These are phyloP conservation scores for Moxostoma hubbsi DNA, from an alignment of 2,797 vertebrate species.

Conservation along the genomic window DNA sequence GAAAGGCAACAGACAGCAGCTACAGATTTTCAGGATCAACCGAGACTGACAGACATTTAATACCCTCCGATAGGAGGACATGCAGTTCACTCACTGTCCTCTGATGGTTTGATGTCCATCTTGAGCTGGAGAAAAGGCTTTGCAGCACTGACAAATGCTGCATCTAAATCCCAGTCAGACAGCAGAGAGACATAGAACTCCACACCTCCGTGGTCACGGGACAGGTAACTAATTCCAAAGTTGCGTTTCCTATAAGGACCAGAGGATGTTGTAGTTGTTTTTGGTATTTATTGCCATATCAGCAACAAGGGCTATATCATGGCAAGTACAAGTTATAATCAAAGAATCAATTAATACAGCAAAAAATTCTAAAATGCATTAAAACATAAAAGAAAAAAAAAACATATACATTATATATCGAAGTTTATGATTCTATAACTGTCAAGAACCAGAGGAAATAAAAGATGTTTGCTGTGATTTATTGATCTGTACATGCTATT, in stretches of 20 bases:
- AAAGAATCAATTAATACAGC: too few species aligned
- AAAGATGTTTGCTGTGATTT: not conserved
- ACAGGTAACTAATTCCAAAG: conserved; percentile 88
- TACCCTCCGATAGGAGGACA: not conserved
- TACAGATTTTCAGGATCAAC: not conserved
- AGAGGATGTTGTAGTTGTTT: not conserved
- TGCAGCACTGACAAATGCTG: conserved; percentile 86
- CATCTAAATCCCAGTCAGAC: conserved; percentile 89
- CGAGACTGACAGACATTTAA: not conserved
- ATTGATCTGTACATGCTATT: not conserved
- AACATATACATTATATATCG: too few species aligned
- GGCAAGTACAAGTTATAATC: too few species aligned
- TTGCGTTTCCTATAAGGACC: conserved; percentile 80
- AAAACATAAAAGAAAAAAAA: too few species aligned
- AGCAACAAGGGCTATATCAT: too few species aligned
- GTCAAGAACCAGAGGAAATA: not conserved
- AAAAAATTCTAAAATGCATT: too few species aligned
- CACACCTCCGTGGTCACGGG: conserved; percentile 81
- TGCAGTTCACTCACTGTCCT: conserved; percentile 85
- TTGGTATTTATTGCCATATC: too few species aligned
- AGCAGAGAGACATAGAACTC: conserved; percentile 84
- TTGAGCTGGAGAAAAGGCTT: conserved; percentile 89
- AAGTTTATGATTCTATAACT: too few species aligned
- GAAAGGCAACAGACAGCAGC: not conserved
- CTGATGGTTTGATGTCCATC: conserved; percentile 87